Conservation (phyloP, 2,888 invertebrate species). For the Lordiphosa fenestrarum region DNA sequence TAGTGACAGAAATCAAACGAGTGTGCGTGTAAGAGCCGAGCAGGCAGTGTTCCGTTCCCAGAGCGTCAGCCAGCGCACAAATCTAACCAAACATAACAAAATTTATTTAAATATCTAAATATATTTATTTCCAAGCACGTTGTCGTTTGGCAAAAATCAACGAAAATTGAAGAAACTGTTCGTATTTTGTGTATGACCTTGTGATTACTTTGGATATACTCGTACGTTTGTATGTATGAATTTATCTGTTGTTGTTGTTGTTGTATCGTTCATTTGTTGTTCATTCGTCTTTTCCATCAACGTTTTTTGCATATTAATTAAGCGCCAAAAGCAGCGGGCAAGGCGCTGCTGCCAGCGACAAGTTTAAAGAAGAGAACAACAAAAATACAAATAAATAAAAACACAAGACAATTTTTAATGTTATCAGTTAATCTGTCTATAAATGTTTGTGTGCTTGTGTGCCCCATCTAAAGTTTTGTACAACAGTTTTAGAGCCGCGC, state of each 20-base stretch:
- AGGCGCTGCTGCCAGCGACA: slow-evolving; percentile 24
- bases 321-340: slow-evolving; percentile 68
- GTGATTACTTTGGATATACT: slow-evolving; percentile 63
- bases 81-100: slow-evolving; percentile 1
- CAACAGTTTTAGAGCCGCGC: slow-evolving; percentile 25
- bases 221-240: slow-evolving; percentile 13
- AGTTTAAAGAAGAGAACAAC: slow-evolving; percentile 23
- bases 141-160: slow-evolving; percentile 35
- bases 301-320: slow-evolving; percentile 79
- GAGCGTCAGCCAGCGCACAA: slow-evolving; percentile 4
- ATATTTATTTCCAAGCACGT: slow-evolving; percentile 46
- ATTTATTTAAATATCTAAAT: slow-evolving; percentile 28
- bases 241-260: slow-evolving; percentile 13
- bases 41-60: slow-evolving; percentile 18
- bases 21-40: neutral
- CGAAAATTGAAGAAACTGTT: slow-evolving; percentile 32
- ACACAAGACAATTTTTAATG: slow-evolving; percentile 60
- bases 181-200: slow-evolving; percentile 62
- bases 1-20: neutral
- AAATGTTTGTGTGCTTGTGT: slow-evolving; percentile 15
- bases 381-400: slow-evolving; percentile 26
- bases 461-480: slow-evolving; percentile 28
- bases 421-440: slow-evolving; percentile 65
- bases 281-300: slow-evolving; percentile 61
- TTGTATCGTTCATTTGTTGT: slow-evolving; percentile 13